Conservation (phyloP, 2,888 invertebrate species). For the Lasioglossum pauxillum region DNA sequence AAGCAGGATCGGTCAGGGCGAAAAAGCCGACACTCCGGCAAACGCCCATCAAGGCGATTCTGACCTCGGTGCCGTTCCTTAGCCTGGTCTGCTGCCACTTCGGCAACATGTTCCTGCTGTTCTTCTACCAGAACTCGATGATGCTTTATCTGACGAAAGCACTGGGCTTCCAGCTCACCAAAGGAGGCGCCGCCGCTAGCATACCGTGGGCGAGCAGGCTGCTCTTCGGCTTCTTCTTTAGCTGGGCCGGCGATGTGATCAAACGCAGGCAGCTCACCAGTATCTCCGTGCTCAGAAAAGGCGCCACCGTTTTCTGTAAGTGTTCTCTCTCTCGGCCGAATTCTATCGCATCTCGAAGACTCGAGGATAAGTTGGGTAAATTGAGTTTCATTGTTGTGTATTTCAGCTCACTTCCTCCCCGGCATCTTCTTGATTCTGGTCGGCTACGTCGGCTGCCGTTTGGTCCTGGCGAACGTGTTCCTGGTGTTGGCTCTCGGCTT, state of each 20-base stretch:
- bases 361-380: not conserved
- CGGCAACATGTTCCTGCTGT: slow-evolving; percentile 91
- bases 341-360: not conserved
- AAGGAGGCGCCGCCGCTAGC: slow-evolving; percentile 90
- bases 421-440: slow-evolving; percentile 85
- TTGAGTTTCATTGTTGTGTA: not conserved
- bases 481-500: slow-evolving; percentile 78
- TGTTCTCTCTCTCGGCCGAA: not conserved
- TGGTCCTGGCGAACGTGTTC: slow-evolving; percentile 76
- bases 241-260: slow-evolving; percentile 89
- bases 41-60: slow-evolving; percentile 88
- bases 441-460: slow-evolving; percentile 76
- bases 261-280: slow-evolving; percentile 84
- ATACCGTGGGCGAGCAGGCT: slow-evolving; percentile 90
- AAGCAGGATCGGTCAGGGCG: slow-evolving; percentile 70
- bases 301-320: slow-evolving; percentile 79
- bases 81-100: slow-evolving; percentile 89
- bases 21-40: slow-evolving; percentile 78
- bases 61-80: slow-evolving; percentile 89
- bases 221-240: slow-evolving; percentile 89
- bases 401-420: slow-evolving; percentile 87
- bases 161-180: slow-evolving; percentile 89
- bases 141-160: slow-evolving; percentile 91
- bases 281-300: slow-evolving; percentile 81
- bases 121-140: slow-evolving; percentile 91